Conservation (phyloP, 2,888 invertebrate species). For the Fragum sueziense region DNA sequence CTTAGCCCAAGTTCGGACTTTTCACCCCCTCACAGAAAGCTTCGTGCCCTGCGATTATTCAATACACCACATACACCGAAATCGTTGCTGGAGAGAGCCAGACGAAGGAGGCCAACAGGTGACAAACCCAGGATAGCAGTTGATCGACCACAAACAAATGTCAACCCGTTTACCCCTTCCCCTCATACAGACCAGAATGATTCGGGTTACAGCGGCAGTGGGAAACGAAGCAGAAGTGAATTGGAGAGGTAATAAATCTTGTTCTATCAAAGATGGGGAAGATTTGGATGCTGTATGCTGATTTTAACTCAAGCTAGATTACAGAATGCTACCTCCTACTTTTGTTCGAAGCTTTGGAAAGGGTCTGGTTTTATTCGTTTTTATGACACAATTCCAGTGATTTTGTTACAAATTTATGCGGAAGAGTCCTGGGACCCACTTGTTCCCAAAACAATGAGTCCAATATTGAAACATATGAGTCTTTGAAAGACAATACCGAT, state of each 20-base stretch:
- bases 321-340: too few relatives aligned
- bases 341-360: too few relatives aligned
- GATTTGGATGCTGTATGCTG: too few relatives aligned
- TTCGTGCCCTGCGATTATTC: constrained; percentile 86
- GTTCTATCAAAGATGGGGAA: background rate
- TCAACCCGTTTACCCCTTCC: constrained; percentile 89
- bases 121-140: constrained; percentile 52
- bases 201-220: constrained; percentile 83
- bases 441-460: too few relatives aligned
- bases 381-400: too few relatives aligned
- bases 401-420: too few relatives aligned
- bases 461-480: too few relatives aligned
- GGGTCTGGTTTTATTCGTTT: too few relatives aligned
- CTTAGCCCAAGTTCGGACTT: constrained; percentile 45
- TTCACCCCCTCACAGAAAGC: constrained; percentile 84
- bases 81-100: constrained; percentile 88
- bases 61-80: constrained; percentile 94
- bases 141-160: constrained; percentile 84
- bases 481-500: too few relatives aligned
- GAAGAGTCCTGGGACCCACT: too few relatives aligned
- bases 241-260: constrained; percentile 65
- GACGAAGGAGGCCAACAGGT: constrained; percentile 63
- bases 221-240: constrained; percentile 87
- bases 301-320: too few relatives aligned
- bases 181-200: constrained; percentile 53